phyloP scores from a whole-genome alignment of 1,140 invertebrate species.

The Cotesia vestalis region DNA sequence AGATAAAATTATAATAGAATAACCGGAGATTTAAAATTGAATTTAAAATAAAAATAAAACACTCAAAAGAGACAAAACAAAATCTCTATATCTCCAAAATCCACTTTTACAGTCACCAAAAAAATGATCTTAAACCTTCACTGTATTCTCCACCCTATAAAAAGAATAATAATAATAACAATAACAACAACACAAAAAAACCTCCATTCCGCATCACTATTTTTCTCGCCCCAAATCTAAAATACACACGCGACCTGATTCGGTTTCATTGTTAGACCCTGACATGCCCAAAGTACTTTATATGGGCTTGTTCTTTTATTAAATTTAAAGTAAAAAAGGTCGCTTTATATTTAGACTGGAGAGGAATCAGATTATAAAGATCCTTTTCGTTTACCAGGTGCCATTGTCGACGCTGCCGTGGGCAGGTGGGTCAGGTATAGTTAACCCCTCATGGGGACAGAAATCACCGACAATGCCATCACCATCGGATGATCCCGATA shows the following conservation, averaged over 20 bases:
- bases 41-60: constrained; percentile 3
- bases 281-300: background rate
- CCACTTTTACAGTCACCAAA: constrained; percentile 26
- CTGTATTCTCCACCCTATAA: background rate
- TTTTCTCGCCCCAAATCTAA: constrained; percentile 15
- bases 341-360: constrained; percentile 15
- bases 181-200: constrained; percentile 1
- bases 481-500: no score
- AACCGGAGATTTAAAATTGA: no score
- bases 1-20: no score
- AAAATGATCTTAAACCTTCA: constrained; percentile 3
- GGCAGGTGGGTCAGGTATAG: constrained; percentile 22
- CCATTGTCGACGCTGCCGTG: background rate
- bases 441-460: constrained; percentile 3
- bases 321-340: background rate
- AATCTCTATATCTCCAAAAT: constrained; percentile 17
- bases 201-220: background rate
- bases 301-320: no score
- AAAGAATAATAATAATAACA: background rate
- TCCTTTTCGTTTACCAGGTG: constrained; percentile 23
- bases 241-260: constrained; percentile 22
- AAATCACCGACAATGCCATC: background rate
- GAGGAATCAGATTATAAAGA: no score
- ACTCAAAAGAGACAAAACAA: background rate
- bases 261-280: constrained; percentile 24